Evolutionary conservation across 2,113 vertebrate genomes (phyloP), one percentile per base, ranked within the genome.

Genomic region (Aleadryas rufinucha): DNA sequence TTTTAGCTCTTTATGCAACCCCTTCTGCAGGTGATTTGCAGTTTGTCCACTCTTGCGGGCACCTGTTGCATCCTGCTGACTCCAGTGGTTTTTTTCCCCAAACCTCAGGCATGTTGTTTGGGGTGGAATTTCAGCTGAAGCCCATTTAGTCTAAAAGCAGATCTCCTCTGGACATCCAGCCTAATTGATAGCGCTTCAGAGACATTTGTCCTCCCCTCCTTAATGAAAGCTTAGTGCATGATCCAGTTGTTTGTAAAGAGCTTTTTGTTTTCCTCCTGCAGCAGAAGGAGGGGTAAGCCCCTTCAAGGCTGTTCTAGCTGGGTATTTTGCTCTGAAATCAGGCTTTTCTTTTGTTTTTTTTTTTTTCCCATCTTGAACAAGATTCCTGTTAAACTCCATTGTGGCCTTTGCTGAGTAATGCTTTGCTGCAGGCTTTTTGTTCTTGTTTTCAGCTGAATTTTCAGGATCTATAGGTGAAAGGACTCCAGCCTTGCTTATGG

Each of bases 11-110:
- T 42, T 19, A 3, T 16, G 37, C 66, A 21, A 2, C 19, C 33
- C 31, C 31, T 49, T 33, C 39, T 4, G 3, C 10, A 2, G 0
- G 0, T 5, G 16, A 19, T 37, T 24, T 52, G 33, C 22, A 22
- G 53, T 23, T 6, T 26, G 54, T 18, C n/a, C 6, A 0, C 33
- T 65, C 24, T 47, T 3, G 5, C 9, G 13, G 53, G 7, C 8
- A 47, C 72, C 41, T 90, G 71, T 88, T 84, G 63, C 44, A 24
- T 66, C 50, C 47, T 93, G 65, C 72, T 87, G 80, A 23, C 47
- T 70, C 6, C 16, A 33, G 63, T 31, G 71, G 16, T 3, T 27
- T 16, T 44, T 21, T 5, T 1, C 23, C 39, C 35, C 2, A 21
- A 70, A 42, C 24, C 68, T 52, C 1, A n/a, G 31, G 30, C 0